Percentiles rank a stretch among this genome's conserved stretches.
Conservation (phyloP, 2,797 vertebrate species). For the Rousettus madagascariensis region DNA sequence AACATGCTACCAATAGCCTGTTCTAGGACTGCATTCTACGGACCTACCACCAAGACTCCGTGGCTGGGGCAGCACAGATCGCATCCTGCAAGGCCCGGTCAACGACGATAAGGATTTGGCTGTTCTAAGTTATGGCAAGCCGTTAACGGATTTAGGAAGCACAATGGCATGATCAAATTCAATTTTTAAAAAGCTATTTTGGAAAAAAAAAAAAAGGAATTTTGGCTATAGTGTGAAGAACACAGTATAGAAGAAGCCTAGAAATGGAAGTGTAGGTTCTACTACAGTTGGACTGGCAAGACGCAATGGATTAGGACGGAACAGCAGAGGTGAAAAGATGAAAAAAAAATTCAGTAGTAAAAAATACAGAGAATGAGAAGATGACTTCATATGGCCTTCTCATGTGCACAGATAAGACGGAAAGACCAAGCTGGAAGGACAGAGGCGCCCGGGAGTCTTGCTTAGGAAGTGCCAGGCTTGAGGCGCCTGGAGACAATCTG, state of each 20-base stretch:
- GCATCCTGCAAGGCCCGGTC: neutral
- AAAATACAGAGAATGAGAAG: neutral
- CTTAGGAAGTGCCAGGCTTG: neutral
- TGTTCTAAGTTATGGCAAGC: neutral
- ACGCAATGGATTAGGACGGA: neutral
- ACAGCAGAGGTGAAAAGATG: neutral
- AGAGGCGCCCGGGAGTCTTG: neutral
- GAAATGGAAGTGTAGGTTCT: neutral
- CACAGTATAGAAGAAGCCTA: neutral
- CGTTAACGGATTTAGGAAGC: neutral
- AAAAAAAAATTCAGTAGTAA: neutral
- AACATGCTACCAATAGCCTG: neutral
- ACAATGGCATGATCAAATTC: neutral
- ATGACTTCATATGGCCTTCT: neutral
- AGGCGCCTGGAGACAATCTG: neutral
- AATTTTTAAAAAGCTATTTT: neutral
- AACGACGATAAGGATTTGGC: neutral
- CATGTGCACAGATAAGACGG: neutral
- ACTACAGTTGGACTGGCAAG: neutral
- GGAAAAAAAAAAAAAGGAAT: neutral
- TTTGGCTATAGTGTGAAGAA: neutral
- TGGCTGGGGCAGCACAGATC: neutral
- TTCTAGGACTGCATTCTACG: neutral
- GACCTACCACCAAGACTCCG: neutral
- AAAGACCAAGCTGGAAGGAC: neutral